A percentile compares a stretch with the other conserved stretches of the same genome.
These are phyloP conservation scores for Dicrurus megarhynchus DNA, from an alignment of 2,113 vertebrate genomes.

Conservation along the genomic window DNA sequence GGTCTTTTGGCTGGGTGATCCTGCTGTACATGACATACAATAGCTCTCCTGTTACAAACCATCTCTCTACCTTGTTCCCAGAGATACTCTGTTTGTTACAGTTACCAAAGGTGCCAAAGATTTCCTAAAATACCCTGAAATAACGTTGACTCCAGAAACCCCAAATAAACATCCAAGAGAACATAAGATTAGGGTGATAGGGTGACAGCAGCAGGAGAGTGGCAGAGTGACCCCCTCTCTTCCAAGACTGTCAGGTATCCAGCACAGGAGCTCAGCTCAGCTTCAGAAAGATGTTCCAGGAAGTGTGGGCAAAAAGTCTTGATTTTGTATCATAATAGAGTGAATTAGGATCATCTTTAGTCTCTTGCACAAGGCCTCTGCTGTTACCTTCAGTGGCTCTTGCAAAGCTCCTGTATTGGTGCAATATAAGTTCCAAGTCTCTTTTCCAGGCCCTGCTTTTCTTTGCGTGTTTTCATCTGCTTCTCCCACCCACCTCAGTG, in stretches of 20 bases:
- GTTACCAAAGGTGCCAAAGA: neutral
- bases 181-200: neutral
- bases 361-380: neutral
- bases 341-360: neutral
- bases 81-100: neutral
- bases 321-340: neutral
- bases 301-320: neutral
- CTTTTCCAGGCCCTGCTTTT: neutral
- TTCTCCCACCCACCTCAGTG: neutral
- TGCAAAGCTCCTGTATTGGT: neutral
- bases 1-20: neutral
- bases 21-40: neutral
- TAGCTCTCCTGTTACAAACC: neutral
- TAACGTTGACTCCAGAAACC: neutral
- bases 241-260: neutral
- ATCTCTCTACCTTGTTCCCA: neutral
- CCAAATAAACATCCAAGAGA: neutral
- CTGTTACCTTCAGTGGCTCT: neutral
- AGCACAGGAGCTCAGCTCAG: neutral
- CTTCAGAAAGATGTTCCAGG: neutral
- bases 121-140: neutral
- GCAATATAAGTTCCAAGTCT: neutral
- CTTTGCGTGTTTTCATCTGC: neutral
- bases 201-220: neutral
- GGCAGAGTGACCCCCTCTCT: neutral